phyloP scores from a whole-genome alignment of 2,888 invertebrate species.

The Ceriagrion tenellum region DNA sequence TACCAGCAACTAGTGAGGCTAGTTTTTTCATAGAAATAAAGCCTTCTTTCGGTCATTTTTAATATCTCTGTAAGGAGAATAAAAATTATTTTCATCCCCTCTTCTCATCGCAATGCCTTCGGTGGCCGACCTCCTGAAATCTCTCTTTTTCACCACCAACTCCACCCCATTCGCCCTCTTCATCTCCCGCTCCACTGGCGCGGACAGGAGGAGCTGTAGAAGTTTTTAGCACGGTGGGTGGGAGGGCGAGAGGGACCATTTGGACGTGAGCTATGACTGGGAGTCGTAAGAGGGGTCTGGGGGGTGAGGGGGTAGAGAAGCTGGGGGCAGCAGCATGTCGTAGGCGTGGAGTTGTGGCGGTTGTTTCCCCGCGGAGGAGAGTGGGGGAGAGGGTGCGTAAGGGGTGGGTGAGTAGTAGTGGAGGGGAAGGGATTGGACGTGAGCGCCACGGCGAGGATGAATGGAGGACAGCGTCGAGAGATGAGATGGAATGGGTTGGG shows the following conservation, averaged over 20 bases:
- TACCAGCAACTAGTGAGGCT: no score
- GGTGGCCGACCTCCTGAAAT: no score
- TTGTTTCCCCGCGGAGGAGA: neutral
- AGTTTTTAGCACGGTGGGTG: neutral
- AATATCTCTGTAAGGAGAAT: no score
- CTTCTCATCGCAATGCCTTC: no score
- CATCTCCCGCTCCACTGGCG: conserved; percentile 14
- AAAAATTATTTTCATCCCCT: no score
- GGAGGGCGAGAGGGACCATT: neutral
- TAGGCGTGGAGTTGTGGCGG: neutral
- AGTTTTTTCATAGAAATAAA: no score
- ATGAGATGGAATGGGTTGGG: neutral
- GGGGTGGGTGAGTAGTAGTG: neutral
- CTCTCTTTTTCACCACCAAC: no score
- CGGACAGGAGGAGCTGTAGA: conserved; percentile 1
- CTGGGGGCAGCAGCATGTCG: neutral
- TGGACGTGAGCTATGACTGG: conserved; percentile 32
- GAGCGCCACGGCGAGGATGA: neutral
- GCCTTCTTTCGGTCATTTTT: no score
- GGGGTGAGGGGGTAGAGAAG: no score
- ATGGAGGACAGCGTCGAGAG: neutral
- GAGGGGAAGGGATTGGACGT: neutral
- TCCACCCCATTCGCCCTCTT: neutral
- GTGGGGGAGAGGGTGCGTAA: neutral
- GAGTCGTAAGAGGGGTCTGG: neutral